Base-by-base conservation (phyloP, 2,888 invertebrate genomes). In the Caenorhabditis uteleia region DNA sequence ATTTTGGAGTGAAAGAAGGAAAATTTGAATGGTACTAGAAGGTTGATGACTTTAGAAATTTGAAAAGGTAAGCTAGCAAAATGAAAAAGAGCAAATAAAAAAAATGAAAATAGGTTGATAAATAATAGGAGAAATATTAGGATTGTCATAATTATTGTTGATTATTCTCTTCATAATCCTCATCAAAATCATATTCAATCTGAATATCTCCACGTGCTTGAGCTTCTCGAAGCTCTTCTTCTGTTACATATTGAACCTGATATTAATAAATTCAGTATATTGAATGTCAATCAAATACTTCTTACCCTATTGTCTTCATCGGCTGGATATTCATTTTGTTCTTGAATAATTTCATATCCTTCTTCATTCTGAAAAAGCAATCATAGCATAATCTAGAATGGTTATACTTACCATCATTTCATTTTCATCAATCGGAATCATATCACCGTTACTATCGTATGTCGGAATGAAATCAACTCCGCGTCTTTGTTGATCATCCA, bases 171-270 rank as follows among this genome's bases (percentile, higher is more conserved):
- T 45, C 45, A 29, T 33, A 29, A 3, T 31, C 33, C 21, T 33
- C 45, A 20, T 33, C 31, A 21, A 31, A 31, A 33, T 31, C 23
- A 21, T 33, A 45, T 31, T 45, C 45, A n/a, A 45, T 31, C 16
- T 33, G 53, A 18, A 55, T 34, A 18, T 59, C 59, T 27, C 65
- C 65, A 6, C 59, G 54, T 7, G 51, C 59, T 20, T 58, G 55
- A 7, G 65, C 65, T 18, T 55, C 65, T n/a, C 42, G 54, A 10
- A 65, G 46, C 18, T 65, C 65, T 20, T 59, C 65, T 44, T 65
- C 65, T n/a, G 65, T 65, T 33, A 65, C 18, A n/a, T 50, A 65
- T 20, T 47, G 58, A 34, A 65, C 54, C 18, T 43, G 38, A 51
- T 51, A 51, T 12, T 44, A 51, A n/a, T 10, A 39, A 25, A 36